A percentile compares a stretch with the other conserved stretches of the same genome.
phyloP scores from a whole-genome alignment of 2,888 invertebrate genomes.

The Oscheius sp. region DNA sequence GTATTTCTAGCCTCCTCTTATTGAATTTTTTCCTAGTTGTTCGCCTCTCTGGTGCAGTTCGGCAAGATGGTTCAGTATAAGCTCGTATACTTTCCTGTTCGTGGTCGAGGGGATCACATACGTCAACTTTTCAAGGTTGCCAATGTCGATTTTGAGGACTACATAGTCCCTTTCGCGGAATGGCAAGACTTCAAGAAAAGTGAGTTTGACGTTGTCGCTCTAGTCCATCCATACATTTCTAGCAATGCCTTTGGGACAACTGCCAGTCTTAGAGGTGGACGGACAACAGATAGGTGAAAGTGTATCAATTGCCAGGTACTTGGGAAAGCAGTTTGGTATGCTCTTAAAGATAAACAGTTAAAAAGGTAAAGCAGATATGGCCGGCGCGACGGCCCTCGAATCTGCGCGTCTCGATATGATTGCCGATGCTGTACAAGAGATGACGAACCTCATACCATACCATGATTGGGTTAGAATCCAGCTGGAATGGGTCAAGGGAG shows the following conservation, averaged over 20 bases:
- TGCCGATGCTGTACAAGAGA: constrained; percentile 58
- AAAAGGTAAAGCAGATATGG: constrained; percentile 40
- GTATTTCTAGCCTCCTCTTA: too few relatives aligned
- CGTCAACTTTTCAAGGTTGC: constrained; percentile 61
- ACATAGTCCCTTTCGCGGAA: constrained; percentile 50
- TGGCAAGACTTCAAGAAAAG: constrained; percentile 62
- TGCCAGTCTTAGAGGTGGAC: constrained; percentile 69
- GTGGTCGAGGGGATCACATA: constrained; percentile 66
- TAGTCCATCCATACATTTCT: constrained; percentile 12
- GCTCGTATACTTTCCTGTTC: constrained; percentile 61
- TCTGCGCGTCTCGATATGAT: constrained; percentile 65
- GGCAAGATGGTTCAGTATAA: constrained; percentile 49
- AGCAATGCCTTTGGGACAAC: constrained; percentile 70
- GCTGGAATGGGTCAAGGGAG: constrained; percentile 46
- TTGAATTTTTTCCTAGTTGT: too few relatives aligned
- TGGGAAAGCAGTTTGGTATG: constrained; percentile 65
- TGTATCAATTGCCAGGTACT: constrained; percentile 63
- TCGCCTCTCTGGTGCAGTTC: too few relatives aligned
- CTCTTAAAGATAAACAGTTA: neutral
- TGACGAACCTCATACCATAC: constrained; percentile 43
- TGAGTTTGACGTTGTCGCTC: constrained; percentile 16
- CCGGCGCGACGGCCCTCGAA: constrained; percentile 57
- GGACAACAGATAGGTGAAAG: constrained; percentile 64
- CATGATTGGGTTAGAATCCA: constrained; percentile 48
- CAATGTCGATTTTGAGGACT: constrained; percentile 58